These are phyloP conservation scores for Euwallacea similis DNA, from an alignment of 1,140 invertebrate species.

Conservation along the genomic window DNA sequence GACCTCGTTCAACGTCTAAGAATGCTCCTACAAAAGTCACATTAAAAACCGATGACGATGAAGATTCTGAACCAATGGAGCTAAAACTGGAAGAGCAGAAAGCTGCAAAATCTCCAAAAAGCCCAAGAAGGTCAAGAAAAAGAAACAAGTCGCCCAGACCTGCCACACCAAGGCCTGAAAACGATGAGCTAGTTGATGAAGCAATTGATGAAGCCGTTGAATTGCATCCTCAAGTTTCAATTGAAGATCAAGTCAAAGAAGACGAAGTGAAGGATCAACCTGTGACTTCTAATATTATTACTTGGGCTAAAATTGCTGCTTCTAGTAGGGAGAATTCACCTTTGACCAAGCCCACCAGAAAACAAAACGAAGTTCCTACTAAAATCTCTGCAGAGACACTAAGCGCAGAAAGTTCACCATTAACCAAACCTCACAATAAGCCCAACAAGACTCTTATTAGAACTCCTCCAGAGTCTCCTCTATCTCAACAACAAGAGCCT, in stretches of 20 bases:
- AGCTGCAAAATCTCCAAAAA: constrained; percentile 14
- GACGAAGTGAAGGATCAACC: neutral
- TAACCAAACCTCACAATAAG: no score
- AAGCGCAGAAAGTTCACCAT: no score
- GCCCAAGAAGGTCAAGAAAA: constrained; percentile 33
- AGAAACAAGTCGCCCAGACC: constrained; percentile 25
- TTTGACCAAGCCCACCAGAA: neutral
- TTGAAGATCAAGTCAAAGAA: neutral
- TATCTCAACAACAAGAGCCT: no score
- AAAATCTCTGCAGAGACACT: no score
- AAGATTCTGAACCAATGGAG: neutral
- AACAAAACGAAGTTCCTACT: neutral
- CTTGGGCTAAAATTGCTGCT: constrained; percentile 35
- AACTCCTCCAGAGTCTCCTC: no score
- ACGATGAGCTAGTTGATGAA: neutral
- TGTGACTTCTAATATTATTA: constrained; percentile 7
- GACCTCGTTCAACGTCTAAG: constrained; percentile 50
- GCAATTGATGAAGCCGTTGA: constrained; percentile 4
- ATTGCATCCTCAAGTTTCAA: neutral
- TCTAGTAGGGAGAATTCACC: constrained; percentile 35
- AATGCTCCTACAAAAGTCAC: constrained; percentile 10
- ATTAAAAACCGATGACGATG: no score
- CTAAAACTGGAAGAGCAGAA: neutral
- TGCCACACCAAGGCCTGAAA: constrained; percentile 4
- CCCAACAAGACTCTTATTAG: no score